Evolutionary conservation across 2,797 vertebrate species (phyloP).

Genomic region (Eupleurogrammus muticus): DNA sequence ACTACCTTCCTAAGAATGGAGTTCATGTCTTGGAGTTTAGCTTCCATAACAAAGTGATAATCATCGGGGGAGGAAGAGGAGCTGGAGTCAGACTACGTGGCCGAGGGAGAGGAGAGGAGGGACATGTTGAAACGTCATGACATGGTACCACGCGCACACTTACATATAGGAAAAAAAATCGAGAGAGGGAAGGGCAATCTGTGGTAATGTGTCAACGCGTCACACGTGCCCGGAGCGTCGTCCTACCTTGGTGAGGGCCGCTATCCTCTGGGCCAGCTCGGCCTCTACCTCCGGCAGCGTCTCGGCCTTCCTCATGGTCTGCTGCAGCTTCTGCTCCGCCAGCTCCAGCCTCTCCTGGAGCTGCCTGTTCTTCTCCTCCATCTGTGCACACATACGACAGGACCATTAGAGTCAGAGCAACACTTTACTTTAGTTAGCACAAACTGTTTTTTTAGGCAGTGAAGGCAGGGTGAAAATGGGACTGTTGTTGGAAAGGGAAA

Average conservation of each 20-base stretch:
- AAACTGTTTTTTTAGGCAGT: too few species aligned
- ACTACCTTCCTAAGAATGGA: constrained; percentile 99
- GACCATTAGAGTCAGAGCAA: too few species aligned
- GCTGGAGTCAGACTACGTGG: constrained; percentile 93
- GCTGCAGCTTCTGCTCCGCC: constrained; percentile 98
- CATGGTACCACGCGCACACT: constrained; percentile 77
- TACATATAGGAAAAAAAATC: constrained; percentile 40
- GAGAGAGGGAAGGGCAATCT: constrained; percentile 36
- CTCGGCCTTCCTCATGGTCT: constrained; percentile 99
- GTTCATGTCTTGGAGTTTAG: constrained; percentile 98
- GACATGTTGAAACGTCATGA: constrained; percentile 91
- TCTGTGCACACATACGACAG: constrained; percentile 77
- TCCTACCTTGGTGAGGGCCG: constrained; percentile 96
- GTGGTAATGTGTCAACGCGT: constrained; percentile 28
- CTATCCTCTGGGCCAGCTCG: constrained; percentile 97
- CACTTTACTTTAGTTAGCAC: too few species aligned
- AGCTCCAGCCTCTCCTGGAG: constrained; percentile 96
- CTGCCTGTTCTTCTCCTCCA: constrained; percentile 99
- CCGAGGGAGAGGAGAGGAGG: constrained; percentile 92
- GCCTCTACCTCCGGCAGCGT: constrained; percentile 98
- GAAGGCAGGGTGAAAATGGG: too few species aligned
- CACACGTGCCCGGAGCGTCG: background rate
- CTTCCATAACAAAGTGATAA: constrained; percentile 99
- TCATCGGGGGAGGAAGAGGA: constrained; percentile 96
- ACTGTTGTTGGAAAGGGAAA: too few species aligned